phyloP scores from a whole-genome alignment of 2,888 invertebrate genomes.

The Schizaphis graminum region DNA sequence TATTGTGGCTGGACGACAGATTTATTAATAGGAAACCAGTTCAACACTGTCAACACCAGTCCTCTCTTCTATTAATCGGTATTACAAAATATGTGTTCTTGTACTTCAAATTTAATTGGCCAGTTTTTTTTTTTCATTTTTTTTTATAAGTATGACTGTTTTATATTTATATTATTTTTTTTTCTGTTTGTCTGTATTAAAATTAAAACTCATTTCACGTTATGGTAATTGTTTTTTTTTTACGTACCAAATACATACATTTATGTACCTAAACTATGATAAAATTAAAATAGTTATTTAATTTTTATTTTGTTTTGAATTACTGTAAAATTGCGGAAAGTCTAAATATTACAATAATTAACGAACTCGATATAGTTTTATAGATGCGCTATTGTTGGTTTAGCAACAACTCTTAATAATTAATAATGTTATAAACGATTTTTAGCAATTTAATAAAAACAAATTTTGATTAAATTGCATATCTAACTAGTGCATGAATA shows the following conservation, averaged over 20 bases:
- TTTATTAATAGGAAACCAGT: neutral
- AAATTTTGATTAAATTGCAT: neutral
- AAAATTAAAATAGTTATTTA: neutral
- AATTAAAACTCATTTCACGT: neutral
- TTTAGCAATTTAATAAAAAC: neutral
- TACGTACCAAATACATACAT: neutral
- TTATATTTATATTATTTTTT: neutral
- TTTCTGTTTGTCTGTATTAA: neutral
- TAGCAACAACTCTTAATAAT: neutral
- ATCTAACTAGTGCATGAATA: neutral
- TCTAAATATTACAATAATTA: neutral
- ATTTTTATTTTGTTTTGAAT: neutral
- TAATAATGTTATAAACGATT: neutral
- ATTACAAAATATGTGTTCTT: neutral
- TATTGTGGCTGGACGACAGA: neutral
- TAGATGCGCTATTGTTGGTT: neutral
- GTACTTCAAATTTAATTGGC: neutral
- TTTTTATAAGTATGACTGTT: neutral
- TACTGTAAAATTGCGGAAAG: neutral
- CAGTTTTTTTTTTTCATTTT: neutral
- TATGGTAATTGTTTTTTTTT: neutral
- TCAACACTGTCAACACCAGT: too few species aligned
- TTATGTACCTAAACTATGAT: neutral
- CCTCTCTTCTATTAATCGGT: neutral
- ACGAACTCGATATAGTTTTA: neutral